Evolutionary conservation across 2,888 invertebrate species (phyloP).

Genomic region (Zygogramma bicolorata): DNA sequence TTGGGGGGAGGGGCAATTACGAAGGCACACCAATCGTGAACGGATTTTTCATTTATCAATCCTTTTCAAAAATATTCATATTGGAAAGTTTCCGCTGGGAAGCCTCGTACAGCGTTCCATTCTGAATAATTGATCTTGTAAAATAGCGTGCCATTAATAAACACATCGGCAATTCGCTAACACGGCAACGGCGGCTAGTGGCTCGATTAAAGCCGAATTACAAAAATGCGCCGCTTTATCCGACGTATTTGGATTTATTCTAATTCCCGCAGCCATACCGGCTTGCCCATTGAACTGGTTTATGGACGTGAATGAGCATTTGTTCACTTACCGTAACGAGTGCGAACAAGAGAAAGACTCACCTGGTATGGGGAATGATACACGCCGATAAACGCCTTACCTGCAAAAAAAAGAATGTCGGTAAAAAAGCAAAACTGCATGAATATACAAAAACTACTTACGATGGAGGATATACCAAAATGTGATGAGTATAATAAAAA

Average conservation of each 20-base stretch:
- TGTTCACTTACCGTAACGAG: conserved; percentile 4
- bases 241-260: conserved; percentile 27
- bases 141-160: conserved; percentile 34
- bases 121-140: conserved; percentile 33
- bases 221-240: conserved; percentile 20
- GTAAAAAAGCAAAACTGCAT: background rate
- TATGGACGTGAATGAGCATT: conserved; percentile 20
- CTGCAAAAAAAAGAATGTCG: background rate
- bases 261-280: conserved; percentile 21
- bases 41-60: too few relatives aligned
- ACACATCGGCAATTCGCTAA: conserved; percentile 29
- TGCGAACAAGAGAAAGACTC: conserved; percentile 17
- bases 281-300: conserved; percentile 19
- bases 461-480: too few relatives aligned
- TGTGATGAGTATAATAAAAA: too few relatives aligned
- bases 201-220: conserved; percentile 26
- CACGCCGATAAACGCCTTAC: background rate
- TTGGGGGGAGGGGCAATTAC: too few relatives aligned
- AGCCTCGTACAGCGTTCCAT: conserved; percentile 20
- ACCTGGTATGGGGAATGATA: conserved; percentile 6
- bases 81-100: conserved; percentile 11
- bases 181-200: conserved; percentile 20
- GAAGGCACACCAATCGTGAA: too few relatives aligned
- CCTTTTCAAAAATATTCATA: conserved; percentile 5
- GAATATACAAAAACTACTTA: background rate